Conservation (phyloP, 64 coral and sea anemone species). For the Montipora efflorescens region DNA sequence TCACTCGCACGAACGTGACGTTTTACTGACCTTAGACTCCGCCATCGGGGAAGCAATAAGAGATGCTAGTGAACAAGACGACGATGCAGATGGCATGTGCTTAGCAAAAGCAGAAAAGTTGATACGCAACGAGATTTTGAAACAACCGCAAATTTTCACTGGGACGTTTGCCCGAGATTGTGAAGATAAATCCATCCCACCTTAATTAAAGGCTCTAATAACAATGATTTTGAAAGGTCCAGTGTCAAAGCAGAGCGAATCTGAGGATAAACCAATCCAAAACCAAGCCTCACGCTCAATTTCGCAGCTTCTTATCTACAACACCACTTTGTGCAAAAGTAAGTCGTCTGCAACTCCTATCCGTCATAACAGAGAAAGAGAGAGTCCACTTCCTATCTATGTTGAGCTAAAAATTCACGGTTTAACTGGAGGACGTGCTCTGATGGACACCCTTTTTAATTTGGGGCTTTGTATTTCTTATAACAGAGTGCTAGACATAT, state of each 20-base stretch:
- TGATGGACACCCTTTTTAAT: not conserved
- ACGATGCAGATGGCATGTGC: not conserved
- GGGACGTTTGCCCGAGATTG: not conserved
- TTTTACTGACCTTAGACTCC: no score
- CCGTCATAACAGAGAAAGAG: constrained; percentile 8
- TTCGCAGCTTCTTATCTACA: not conserved
- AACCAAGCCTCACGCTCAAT: not conserved
- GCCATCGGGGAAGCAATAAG: not conserved
- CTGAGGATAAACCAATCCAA: not conserved
- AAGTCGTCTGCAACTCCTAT: not conserved
- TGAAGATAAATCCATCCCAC: not conserved
- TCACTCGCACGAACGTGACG: no score
- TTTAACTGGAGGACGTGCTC: constrained; percentile 25
- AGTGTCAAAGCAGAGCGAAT: not conserved
- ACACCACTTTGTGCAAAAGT: not conserved
- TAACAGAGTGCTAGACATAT: constrained; percentile 20
- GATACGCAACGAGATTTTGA: not conserved
- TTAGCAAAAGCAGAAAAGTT: not conserved
- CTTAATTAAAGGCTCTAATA: not conserved
- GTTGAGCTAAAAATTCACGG: constrained; percentile 34
- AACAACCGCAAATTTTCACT: not conserved
- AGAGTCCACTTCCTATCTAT: constrained; percentile 31
- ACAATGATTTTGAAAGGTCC: not conserved
- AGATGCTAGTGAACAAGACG: not conserved
- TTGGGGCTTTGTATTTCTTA: not conserved